Percentiles rank a stretch among this genome's conserved stretches.
These are phyloP conservation scores for Coturnix japonica DNA, from an alignment of 2,113 vertebrate species.

Conservation along the genomic window DNA sequence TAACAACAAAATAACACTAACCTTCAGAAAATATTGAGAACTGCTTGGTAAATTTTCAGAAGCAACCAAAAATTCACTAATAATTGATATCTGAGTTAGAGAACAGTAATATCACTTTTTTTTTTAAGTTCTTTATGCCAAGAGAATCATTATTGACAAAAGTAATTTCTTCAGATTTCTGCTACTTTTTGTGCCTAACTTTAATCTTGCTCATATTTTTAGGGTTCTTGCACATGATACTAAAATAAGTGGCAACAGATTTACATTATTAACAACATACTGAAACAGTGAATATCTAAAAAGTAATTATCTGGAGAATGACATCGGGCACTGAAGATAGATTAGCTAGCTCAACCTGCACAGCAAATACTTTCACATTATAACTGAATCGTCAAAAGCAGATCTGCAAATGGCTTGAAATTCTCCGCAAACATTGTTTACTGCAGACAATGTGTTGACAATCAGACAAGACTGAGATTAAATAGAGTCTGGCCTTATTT, in stretches of 20 bases:
- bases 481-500: constrained; percentile 69
- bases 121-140: background rate
- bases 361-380: constrained; percentile 42
- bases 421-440: constrained; percentile 63
- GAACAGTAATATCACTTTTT: background rate
- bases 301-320: constrained; percentile 36
- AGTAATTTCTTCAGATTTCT: background rate
- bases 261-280: constrained; percentile 51
- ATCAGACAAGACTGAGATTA: constrained; percentile 69
- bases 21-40: background rate
- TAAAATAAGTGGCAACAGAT: constrained; percentile 34
- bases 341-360: constrained; percentile 46
- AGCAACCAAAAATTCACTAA: background rate
- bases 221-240: background rate
- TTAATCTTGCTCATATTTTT: background rate
- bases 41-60: background rate
- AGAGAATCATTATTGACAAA: background rate
- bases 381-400: constrained; percentile 36
- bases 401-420: constrained; percentile 43
- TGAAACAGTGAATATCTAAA: constrained; percentile 27
- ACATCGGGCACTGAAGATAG: constrained; percentile 42
- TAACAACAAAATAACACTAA: background rate
- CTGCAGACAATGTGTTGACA: constrained; percentile 72
- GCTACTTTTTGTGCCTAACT: background rate
- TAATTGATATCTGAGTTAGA: background rate